phyloP scores from a whole-genome alignment of 2,888 invertebrate species.

The Apoderus coryli region DNA sequence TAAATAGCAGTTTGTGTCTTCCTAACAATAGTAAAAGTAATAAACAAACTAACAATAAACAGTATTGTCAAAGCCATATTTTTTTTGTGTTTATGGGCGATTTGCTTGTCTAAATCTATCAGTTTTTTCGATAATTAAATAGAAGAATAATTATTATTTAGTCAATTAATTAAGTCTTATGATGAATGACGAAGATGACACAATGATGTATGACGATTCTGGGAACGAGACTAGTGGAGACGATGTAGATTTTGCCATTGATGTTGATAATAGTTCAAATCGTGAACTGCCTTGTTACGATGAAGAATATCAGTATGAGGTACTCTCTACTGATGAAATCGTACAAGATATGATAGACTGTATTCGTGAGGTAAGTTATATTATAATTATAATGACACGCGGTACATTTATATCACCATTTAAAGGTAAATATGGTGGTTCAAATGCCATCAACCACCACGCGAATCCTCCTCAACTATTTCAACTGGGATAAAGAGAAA shows the following conservation, averaged over 20 bases:
- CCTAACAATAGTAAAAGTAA: no score
- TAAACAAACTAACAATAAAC: no score
- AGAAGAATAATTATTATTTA: constrained; percentile 5
- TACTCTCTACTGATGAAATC: constrained; percentile 85
- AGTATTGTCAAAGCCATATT: no score
- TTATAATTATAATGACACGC: no score
- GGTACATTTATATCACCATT: no score
- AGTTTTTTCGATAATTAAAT: no score
- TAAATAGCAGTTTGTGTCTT: no score
- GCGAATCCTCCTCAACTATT: constrained; percentile 91
- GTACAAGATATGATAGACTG: constrained; percentile 95
- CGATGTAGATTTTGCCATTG: constrained; percentile 87
- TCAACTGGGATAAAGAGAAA: constrained; percentile 99
- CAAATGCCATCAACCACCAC: constrained; percentile 83
- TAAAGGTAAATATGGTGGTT: constrained; percentile 87
- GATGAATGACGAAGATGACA: constrained; percentile 94
- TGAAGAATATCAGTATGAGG: constrained; percentile 90
- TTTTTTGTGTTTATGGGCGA: no score
- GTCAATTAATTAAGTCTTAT: constrained; percentile 13
- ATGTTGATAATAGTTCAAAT: constrained; percentile 61
- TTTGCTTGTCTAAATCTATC: no score
- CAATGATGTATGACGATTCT: constrained; percentile 76
- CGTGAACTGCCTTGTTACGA: constrained; percentile 66
- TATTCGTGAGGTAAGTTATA: constrained; percentile 94
- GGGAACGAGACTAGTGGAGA: constrained; percentile 90